A percentile compares a stretch with the other conserved stretches of the same genome.
Conservation (phyloP, 2,113 vertebrate species). For the Nibea albiflora region DNA sequence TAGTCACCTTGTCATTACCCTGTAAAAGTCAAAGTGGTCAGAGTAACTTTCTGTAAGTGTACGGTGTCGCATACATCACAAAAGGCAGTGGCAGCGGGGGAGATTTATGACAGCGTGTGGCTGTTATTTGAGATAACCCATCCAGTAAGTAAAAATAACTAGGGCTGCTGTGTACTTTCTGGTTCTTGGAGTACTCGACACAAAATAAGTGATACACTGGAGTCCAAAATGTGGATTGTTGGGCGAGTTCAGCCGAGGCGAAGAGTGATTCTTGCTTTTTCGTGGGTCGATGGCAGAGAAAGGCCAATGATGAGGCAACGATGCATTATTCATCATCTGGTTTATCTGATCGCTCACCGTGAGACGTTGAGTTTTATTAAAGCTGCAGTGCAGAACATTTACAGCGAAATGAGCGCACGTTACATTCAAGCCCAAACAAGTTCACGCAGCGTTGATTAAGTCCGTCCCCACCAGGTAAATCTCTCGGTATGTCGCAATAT, state of each 20-base stretch:
- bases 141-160: constrained; percentile 59
- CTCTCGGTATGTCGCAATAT: too few species aligned
- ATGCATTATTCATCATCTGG: constrained; percentile 37
- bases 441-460: too few species aligned
- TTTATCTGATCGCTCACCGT: neutral
- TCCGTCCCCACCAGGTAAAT: too few species aligned
- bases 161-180: constrained; percentile 14
- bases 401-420: too few species aligned
- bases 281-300: constrained; percentile 9
- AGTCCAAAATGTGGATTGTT: neutral
- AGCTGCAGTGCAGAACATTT: too few species aligned
- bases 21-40: constrained; percentile 37
- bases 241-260: constrained; percentile 8
- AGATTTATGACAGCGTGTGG: constrained; percentile 49
- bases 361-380: constrained; percentile 8
- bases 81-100: constrained; percentile 28
- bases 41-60: constrained; percentile 18
- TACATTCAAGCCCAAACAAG: too few species aligned
- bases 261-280: constrained; percentile 14
- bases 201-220: constrained; percentile 11
- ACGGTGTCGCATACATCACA: constrained; percentile 47
- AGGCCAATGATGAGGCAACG: neutral
- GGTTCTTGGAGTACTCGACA: constrained; percentile 28
- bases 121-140: constrained; percentile 53
- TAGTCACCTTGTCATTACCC: constrained; percentile 32